These are phyloP conservation scores for Acanthurus tractus DNA, from an alignment of 2,797 vertebrate genomes.

Conservation along the genomic window DNA sequence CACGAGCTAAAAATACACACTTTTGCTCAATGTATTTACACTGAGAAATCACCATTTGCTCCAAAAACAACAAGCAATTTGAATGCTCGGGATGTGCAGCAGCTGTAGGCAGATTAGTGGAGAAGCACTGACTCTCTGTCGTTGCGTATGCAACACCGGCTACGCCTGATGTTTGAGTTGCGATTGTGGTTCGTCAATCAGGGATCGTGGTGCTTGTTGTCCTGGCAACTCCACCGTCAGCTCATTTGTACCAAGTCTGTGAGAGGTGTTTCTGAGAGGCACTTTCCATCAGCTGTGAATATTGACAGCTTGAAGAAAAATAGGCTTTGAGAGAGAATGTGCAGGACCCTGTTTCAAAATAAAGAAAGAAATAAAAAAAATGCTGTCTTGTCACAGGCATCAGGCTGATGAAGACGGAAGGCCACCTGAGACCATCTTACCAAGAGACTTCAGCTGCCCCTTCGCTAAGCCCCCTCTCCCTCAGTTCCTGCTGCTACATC, in stretches of 20 bases:
- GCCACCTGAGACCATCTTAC: not conserved
- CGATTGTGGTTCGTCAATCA: conserved; percentile 70
- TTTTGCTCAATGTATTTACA: conserved; percentile 56
- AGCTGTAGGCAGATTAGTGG: conserved; percentile 47
- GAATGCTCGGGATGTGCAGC: conserved; percentile 41
- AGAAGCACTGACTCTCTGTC: conserved; percentile 54
- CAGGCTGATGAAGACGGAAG: conserved; percentile 14
- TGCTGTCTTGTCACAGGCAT: conserved; percentile 18
- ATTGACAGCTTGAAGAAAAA: conserved; percentile 55
- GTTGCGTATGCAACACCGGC: conserved; percentile 50
- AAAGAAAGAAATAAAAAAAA: conserved; percentile 5
- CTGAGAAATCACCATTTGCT: conserved; percentile 56
- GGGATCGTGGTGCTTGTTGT: conserved; percentile 60
- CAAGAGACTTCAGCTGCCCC: not conserved
- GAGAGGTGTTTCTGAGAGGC: conserved; percentile 61
- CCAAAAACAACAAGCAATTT: conserved; percentile 22
- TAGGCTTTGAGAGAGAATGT: conserved; percentile 21
- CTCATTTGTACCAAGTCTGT: conserved; percentile 50
- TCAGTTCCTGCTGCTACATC: not conserved
- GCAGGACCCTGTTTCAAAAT: conserved; percentile 13
- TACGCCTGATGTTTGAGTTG: conserved; percentile 69
- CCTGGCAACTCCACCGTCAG: conserved; percentile 64
- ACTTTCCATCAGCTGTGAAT: conserved; percentile 64
- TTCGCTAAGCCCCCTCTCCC: not conserved
- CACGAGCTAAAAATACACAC: conserved; percentile 63